Percentiles rank a stretch among this genome's conserved stretches.
phyloP scores from a whole-genome alignment of 2,113 vertebrate species.

The Caloenas nicobarica region DNA sequence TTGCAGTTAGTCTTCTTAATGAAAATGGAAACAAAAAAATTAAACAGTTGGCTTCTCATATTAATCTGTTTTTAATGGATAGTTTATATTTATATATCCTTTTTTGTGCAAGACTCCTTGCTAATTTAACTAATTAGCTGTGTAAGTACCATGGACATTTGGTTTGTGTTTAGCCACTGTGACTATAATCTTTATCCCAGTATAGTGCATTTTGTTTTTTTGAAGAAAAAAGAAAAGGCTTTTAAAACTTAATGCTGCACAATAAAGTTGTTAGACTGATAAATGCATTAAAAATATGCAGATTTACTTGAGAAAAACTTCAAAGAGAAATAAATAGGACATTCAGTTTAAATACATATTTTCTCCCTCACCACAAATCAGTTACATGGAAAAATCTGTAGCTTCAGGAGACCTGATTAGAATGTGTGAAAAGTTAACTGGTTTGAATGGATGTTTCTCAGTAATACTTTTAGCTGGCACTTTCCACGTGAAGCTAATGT shows the following conservation, averaged over 20 bases:
- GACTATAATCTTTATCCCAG: not conserved
- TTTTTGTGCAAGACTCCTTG: not conserved
- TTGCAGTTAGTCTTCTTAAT: not conserved
- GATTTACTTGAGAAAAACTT: not conserved
- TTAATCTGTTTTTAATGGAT: not conserved
- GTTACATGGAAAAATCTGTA: not conserved
- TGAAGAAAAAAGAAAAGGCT: not conserved
- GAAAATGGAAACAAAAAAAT: not conserved
- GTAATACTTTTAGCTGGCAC: not conserved
- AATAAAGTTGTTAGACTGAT: not conserved
- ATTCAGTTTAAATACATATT: not conserved
- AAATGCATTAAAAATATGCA: not conserved
- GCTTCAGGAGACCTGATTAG: not conserved
- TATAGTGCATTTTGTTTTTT: not conserved
- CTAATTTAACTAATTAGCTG: not conserved
- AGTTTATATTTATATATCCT: not conserved
- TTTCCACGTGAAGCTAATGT: not conserved
- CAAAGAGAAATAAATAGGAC: not conserved
- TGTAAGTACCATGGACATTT: not conserved
- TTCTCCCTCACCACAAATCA: not conserved
- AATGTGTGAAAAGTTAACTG: not conserved
- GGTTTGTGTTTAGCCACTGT: not conserved
- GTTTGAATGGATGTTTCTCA: not conserved
- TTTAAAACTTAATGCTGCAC: not conserved
- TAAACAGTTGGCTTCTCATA: not conserved